Conservation (phyloP, 2,113 vertebrate genomes). For the Carlito syrichta region DNA sequence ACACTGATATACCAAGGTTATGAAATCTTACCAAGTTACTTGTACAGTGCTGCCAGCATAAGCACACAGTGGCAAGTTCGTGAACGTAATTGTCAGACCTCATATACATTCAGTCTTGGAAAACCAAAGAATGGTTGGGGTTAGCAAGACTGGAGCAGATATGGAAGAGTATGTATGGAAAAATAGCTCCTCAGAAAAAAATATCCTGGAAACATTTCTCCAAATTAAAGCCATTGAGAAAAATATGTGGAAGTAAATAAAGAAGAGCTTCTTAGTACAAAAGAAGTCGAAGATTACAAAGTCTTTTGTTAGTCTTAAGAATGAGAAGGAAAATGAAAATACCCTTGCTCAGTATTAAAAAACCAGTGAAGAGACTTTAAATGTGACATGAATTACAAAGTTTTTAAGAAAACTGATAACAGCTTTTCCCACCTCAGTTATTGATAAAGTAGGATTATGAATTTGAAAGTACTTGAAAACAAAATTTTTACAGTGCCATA, state of each 20-base stretch:
- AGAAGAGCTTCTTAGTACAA: constrained; percentile 86
- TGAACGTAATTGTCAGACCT: no score
- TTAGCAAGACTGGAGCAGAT: constrained; percentile 89
- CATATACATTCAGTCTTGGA: no score
- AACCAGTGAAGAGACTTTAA: constrained; percentile 91
- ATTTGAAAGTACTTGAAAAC: background rate
- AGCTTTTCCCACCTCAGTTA: background rate
- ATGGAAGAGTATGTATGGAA: constrained; percentile 96
- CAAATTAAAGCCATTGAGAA: constrained; percentile 81
- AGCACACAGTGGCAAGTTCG: no score
- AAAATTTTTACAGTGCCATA: background rate
- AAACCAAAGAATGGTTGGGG: constrained; percentile 95
- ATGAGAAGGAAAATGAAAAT: constrained; percentile 88
- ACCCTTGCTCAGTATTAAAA: constrained; percentile 89
- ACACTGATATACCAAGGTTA: no score
- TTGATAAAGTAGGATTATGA: background rate
- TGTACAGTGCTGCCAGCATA: no score
- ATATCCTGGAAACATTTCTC: constrained; percentile 83
- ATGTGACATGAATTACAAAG: constrained; percentile 62
- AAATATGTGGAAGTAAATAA: constrained; percentile 44
- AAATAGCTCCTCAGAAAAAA: constrained; percentile 90
- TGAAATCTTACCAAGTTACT: no score
- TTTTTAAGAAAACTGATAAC: background rate
- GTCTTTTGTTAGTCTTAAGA: constrained; percentile 88
- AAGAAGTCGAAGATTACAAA: constrained; percentile 88